These are phyloP conservation scores for Hippasteria phrygiana DNA, from an alignment of 53 echinoderm and acorn worm genomes.

Conservation along the genomic window DNA sequence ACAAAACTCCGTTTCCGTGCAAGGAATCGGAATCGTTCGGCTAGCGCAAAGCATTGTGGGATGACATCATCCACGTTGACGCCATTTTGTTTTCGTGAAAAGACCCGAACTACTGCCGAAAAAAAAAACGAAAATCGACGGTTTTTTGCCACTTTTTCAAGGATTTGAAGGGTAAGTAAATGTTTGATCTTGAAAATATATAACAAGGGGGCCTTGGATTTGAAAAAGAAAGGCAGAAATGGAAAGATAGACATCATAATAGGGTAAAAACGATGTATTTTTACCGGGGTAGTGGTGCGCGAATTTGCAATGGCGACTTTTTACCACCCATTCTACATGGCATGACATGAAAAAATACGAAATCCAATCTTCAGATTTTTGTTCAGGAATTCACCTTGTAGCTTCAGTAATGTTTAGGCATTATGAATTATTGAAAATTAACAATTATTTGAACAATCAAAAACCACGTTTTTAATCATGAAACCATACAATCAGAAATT, in stretches of 20 bases:
- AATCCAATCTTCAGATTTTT: background rate
- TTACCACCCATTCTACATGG: background rate
- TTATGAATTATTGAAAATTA: background rate
- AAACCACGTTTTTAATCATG: background rate
- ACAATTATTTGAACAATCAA: background rate
- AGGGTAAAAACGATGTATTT: conserved; percentile 24
- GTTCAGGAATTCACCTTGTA: background rate
- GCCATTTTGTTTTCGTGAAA: background rate
- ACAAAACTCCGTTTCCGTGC: background rate
- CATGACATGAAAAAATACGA: background rate
- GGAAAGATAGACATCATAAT: conserved; percentile 11
- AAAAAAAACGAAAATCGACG: conserved; percentile 7
- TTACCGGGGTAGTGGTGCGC: background rate
- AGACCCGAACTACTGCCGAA: conserved; percentile 1
- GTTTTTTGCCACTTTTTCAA: background rate
- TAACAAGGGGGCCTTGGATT: background rate
- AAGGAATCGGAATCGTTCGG: background rate
- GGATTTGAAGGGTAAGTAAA: conserved; percentile 31
- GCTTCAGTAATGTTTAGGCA: background rate
- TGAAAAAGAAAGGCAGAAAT: conserved; percentile 23
- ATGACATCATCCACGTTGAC: background rate
- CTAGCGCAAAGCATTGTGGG: conserved; percentile 11
- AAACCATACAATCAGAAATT: background rate
- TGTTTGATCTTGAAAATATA: conserved; percentile 1
- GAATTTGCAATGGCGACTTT: conserved; percentile 3